phyloP scores from a whole-genome alignment of 2,797 vertebrate genomes.

The Hypotaenidia philippensis region DNA sequence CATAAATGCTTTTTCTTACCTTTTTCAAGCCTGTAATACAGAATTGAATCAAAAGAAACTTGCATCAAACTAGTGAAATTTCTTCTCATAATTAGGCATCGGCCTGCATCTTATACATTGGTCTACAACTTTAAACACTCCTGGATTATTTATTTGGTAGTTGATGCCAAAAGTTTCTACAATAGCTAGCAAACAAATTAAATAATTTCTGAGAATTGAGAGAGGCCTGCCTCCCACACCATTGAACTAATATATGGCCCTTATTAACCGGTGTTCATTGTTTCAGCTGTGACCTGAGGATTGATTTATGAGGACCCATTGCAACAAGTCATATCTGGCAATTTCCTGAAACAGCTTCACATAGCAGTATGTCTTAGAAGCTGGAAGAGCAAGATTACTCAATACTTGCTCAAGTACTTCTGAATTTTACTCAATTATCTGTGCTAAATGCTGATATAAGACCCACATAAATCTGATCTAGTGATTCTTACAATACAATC shows the following conservation, averaged over 20 bases:
- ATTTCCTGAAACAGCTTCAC: background rate
- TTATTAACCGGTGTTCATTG: background rate
- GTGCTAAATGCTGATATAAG: too few relatives aligned
- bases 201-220: background rate
- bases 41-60: background rate
- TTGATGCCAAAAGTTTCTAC: background rate
- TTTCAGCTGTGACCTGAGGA: background rate
- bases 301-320: background rate
- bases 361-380: background rate
- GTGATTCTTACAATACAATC: background rate
- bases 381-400: background rate
- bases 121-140: background rate
- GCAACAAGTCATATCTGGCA: background rate
- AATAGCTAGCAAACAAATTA: background rate
- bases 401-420: background rate
- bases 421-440: background rate
- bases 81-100: background rate
- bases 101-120: background rate
- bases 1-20: background rate
- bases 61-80: background rate
- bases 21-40: background rate
- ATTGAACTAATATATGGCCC: background rate
- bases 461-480: background rate
- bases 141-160: background rate
- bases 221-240: background rate